Evolutionary conservation across 2,888 invertebrate genomes (phyloP).

Genomic region (Lithosia quadra): DNA sequence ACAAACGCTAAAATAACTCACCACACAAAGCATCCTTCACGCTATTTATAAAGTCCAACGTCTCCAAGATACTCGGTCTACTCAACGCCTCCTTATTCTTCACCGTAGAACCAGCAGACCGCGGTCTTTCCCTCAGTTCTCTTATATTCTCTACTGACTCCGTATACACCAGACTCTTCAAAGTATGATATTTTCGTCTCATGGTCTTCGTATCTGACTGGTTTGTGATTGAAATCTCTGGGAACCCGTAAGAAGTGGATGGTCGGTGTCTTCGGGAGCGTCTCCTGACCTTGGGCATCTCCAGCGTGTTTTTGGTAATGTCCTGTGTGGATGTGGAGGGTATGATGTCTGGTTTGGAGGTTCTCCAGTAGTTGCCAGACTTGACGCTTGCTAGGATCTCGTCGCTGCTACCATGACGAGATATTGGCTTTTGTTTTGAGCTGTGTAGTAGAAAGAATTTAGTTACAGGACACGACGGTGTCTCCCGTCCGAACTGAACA

Average conservation of each 20-base stretch:
- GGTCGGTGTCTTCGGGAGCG: constrained; percentile 69
- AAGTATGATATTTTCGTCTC: constrained; percentile 65
- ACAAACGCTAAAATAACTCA: too few species aligned
- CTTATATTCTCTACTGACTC: constrained; percentile 78
- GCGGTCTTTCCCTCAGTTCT: constrained; percentile 73
- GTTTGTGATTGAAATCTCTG: constrained; percentile 78
- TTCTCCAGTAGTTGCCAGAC: constrained; percentile 78
- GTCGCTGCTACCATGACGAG: constrained; percentile 73
- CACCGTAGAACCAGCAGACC: constrained; percentile 81
- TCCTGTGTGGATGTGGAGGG: constrained; percentile 68
- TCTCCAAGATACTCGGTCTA: constrained; percentile 80
- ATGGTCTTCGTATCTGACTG: constrained; percentile 74
- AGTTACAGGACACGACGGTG: too few species aligned
- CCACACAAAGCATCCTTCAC: constrained; percentile 79
- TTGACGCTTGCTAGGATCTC: constrained; percentile 78
- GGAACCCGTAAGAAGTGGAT: constrained; percentile 74
- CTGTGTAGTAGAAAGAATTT: constrained; percentile 37
- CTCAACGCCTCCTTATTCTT: constrained; percentile 74
- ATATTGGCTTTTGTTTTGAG: constrained; percentile 55
- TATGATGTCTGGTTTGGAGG: constrained; percentile 79
- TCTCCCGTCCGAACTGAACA: too few species aligned
- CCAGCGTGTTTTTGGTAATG: constrained; percentile 51
- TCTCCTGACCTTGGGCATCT: constrained; percentile 66
- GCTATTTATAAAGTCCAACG: constrained; percentile 81
- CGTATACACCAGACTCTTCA: constrained; percentile 77